Conservation (phyloP, 2,797 vertebrate species). For the Lindbergichthys nudifrons region DNA sequence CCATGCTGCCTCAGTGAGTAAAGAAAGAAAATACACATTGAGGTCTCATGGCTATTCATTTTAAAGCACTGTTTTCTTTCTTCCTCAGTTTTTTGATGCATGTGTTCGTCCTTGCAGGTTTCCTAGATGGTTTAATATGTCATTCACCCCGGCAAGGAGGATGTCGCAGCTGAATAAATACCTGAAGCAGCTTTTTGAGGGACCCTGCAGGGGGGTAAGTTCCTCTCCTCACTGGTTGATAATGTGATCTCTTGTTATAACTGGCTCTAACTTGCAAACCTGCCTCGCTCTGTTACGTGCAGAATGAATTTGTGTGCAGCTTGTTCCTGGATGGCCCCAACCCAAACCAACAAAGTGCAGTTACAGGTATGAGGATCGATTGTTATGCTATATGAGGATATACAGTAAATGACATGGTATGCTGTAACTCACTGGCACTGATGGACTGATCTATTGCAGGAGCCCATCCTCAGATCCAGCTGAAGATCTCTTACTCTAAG, state of each 20-base stretch:
- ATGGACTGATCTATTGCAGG: conserved; percentile 56
- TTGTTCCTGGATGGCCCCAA: conserved; percentile 88
- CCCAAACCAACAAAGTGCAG: conserved; percentile 38
- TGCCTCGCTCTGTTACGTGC: conserved; percentile 45
- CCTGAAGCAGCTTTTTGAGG: conserved; percentile 86
- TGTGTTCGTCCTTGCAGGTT: conserved; percentile 78
- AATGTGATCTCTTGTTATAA: neutral
- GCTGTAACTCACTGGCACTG: conserved; percentile 2
- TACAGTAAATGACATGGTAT: neutral
- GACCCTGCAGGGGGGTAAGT: conserved; percentile 83
- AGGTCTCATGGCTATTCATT: neutral
- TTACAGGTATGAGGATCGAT: conserved; percentile 57
- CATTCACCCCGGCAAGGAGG: conserved; percentile 80
- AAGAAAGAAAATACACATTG: neutral
- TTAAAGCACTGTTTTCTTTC: neutral
- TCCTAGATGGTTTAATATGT: conserved; percentile 84
- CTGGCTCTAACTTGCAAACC: conserved; percentile 14
- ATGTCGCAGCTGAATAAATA: conserved; percentile 88
- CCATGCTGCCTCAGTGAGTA: conserved; percentile 88
- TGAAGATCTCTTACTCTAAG: conserved; percentile 78
- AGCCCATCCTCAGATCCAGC: conserved; percentile 80
- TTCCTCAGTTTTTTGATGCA: neutral
- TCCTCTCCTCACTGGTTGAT: neutral
- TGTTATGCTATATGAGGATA: neutral
- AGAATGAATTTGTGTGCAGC: conserved; percentile 88